Percentiles rank a stretch among this genome's conserved stretches.
These are phyloP conservation scores for Brachyhypopomus gauderio DNA, from an alignment of 2,113 vertebrate species.

Conservation along the genomic window DNA sequence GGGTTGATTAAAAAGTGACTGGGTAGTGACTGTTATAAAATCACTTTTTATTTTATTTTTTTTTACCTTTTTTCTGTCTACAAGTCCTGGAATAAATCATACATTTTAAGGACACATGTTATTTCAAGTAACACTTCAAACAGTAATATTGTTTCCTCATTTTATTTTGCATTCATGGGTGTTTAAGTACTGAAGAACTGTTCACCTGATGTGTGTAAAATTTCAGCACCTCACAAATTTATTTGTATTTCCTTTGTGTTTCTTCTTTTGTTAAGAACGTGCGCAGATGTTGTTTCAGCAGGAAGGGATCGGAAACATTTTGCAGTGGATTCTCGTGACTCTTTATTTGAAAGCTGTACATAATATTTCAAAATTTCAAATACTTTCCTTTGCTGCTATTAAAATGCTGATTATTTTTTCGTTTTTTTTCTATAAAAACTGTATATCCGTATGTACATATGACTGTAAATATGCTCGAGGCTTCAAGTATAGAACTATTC, in stretches of 20 bases:
- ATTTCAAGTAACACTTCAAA: slow-evolving; percentile 47
- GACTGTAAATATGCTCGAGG: slow-evolving; percentile 75
- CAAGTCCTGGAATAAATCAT: slow-evolving; percentile 65
- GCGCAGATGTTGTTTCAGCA: slow-evolving; percentile 65
- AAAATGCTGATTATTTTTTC: slow-evolving; percentile 76
- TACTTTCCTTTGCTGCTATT: slow-evolving; percentile 77
- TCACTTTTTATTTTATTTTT: too few species aligned
- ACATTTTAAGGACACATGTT: slow-evolving; percentile 47
- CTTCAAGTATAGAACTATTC: slow-evolving; percentile 73
- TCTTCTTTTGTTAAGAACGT: slow-evolving; percentile 61
- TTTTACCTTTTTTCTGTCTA: slow-evolving; percentile 33
- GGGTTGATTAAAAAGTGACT: slow-evolving; percentile 36
- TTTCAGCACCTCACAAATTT: not conserved
- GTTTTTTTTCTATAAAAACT: slow-evolving; percentile 75
- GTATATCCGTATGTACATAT: slow-evolving; percentile 54
- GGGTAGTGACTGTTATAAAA: slow-evolving; percentile 12
- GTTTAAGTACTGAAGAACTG: slow-evolving; percentile 37
- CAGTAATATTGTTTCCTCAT: slow-evolving; percentile 32
- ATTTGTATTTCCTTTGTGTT: not conserved
- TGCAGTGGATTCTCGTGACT: slow-evolving; percentile 71
- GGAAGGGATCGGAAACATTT: slow-evolving; percentile 62
- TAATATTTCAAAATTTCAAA: slow-evolving; percentile 55
- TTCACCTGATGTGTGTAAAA: slow-evolving; percentile 47
- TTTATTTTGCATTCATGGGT: slow-evolving; percentile 7
- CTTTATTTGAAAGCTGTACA: slow-evolving; percentile 73